phyloP scores from a whole-genome alignment of 2,113 vertebrate genomes.

The Periophthalmodon schlosseri region DNA sequence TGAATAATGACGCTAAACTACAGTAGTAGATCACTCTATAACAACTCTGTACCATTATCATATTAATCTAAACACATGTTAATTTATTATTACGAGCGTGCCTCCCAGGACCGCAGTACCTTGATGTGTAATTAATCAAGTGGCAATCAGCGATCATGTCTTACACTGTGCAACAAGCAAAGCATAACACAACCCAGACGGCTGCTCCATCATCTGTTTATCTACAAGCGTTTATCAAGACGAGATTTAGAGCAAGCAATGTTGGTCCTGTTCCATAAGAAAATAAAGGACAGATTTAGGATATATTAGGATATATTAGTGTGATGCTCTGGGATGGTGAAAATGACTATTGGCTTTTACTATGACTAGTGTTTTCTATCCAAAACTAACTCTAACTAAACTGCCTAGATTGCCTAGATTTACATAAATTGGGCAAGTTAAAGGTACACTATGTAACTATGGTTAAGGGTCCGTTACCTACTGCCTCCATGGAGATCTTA shows the following conservation, averaged over 20 bases:
- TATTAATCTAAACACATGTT: constrained; percentile 25
- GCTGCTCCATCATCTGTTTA: neutral
- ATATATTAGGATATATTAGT: neutral
- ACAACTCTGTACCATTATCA: constrained; percentile 5
- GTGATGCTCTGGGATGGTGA: neutral
- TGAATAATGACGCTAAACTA: neutral
- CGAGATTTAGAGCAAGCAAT: neutral
- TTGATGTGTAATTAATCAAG: constrained; percentile 42
- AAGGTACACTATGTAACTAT: no score
- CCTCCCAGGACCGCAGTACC: constrained; percentile 29
- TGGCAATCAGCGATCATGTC: constrained; percentile 41
- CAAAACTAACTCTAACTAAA: no score
- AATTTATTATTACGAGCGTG: constrained; percentile 26
- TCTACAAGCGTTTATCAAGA: constrained; percentile 6
- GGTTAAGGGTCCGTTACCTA: no score
- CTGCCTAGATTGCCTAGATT: no score
- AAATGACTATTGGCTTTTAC: neutral
- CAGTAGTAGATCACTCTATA: neutral
- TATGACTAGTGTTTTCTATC: neutral
- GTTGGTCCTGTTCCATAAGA: neutral
- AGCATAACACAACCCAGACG: neutral
- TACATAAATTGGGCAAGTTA: no score
- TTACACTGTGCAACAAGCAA: constrained; percentile 24
- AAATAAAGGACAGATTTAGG: neutral
- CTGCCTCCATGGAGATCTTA: no score